A percentile compares a stretch with the other conserved stretches of the same genome.
phyloP scores from a whole-genome alignment of 2,113 vertebrate genomes.

The Chaetodon auriga region DNA sequence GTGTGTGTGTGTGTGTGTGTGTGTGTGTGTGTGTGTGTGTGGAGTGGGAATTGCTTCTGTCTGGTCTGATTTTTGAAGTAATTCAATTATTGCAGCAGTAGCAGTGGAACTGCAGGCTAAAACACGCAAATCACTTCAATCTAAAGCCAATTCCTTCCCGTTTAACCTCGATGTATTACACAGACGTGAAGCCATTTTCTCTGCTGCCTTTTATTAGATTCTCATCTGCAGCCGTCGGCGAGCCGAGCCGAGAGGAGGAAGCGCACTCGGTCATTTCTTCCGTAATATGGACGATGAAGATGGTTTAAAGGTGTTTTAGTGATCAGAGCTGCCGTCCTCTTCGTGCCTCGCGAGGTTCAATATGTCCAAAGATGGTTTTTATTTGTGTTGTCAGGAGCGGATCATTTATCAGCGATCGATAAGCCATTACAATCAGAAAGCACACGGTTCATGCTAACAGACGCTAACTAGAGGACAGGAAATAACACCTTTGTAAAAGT shows the following conservation, averaged over 20 bases:
- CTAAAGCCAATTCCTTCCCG: conserved; percentile 73
- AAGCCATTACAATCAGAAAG: too few species aligned
- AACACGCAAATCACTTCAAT: conserved; percentile 77
- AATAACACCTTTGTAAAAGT: too few species aligned
- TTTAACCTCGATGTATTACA: conserved; percentile 72
- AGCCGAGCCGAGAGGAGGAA: conserved; percentile 22
- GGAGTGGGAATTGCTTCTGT: conserved; percentile 53
- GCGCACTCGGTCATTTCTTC: conserved; percentile 13
- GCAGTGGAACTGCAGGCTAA: conserved; percentile 67
- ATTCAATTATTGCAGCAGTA: conserved; percentile 73
- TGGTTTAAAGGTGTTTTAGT: conserved; percentile 20
- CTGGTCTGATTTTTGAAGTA: conserved; percentile 66
- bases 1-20: conserved; percentile 19
- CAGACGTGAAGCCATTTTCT: conserved; percentile 54
- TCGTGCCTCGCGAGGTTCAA: neutral
- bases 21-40: conserved; percentile 13
- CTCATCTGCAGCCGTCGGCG: conserved; percentile 54
- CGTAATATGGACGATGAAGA: conserved; percentile 31
- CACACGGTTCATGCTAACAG: neutral
- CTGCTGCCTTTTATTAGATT: conserved; percentile 64
- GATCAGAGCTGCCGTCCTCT: neutral
- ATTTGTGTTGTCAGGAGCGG: too few species aligned
- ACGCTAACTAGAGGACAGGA: too few species aligned
- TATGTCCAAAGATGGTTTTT: neutral
- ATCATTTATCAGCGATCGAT: neutral